Evolutionary conservation across 2,888 invertebrate genomes (phyloP).

Genomic region (Tenthredo distinguenda): DNA sequence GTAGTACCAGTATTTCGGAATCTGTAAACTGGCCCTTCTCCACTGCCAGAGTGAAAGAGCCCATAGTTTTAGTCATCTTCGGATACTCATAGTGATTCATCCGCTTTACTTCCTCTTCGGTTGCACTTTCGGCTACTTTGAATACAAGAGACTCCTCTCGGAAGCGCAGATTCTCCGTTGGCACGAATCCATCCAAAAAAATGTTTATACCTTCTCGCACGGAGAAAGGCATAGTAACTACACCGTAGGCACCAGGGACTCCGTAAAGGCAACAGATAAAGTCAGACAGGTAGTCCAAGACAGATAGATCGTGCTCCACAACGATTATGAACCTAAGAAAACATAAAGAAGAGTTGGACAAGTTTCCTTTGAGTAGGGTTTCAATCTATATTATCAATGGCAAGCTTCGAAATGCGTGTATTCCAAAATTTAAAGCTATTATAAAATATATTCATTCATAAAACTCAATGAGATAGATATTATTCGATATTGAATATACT

Average conservation of each 20-base stretch:
- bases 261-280: constrained; percentile 99
- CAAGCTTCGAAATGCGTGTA: not conserved
- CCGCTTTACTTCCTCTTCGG: constrained; percentile 97
- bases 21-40: constrained; percentile 97
- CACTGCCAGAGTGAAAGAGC: constrained; percentile 88
- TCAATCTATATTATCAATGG: not conserved
- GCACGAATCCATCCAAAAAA: constrained; percentile 99
- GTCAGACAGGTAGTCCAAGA: constrained; percentile 98
- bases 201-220: constrained; percentile 99
- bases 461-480: too few species aligned
- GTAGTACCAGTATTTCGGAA: constrained; percentile 98
- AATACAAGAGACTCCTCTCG: constrained; percentile 98
- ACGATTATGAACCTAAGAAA: constrained; percentile 95
- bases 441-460: too few species aligned
- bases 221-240: constrained; percentile 99
- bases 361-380: not conserved
- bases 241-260: constrained; percentile 99
- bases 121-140: constrained; percentile 98
- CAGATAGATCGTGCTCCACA: constrained; percentile 99
- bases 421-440: too few species aligned
- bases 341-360: constrained; percentile 58
- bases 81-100: constrained; percentile 99
- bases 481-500: too few species aligned
- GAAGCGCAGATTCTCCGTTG: constrained; percentile 99
- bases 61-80: constrained; percentile 92